Conservation (phyloP, 2,113 vertebrate genomes). For the Cyprinodon variegatus region DNA sequence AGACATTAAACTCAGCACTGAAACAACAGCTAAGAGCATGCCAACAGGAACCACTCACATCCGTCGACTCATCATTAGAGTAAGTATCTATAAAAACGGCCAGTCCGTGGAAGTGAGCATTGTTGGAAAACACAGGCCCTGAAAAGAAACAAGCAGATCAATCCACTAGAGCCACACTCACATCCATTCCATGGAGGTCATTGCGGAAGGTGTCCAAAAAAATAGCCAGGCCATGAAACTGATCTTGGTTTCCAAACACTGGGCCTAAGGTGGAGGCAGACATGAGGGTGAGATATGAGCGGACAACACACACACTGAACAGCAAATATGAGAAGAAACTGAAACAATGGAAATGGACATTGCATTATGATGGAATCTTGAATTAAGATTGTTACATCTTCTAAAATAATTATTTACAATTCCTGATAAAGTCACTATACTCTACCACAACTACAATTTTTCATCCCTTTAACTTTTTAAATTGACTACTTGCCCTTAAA, state of each 20-base stretch:
- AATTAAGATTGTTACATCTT: constrained; percentile 3
- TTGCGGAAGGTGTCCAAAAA: constrained; percentile 86
- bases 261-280: constrained; percentile 80
- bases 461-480: neutral
- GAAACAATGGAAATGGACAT: neutral
- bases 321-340: constrained; percentile 6
- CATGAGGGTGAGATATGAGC: constrained; percentile 64
- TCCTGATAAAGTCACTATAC: neutral
- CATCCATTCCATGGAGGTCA: constrained; percentile 84
- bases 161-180: constrained; percentile 64
- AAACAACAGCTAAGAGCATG: constrained; percentile 27
- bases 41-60: constrained; percentile 83
- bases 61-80: constrained; percentile 91
- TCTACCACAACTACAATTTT: neutral
- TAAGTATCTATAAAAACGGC: constrained; percentile 97
- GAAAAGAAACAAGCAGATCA: constrained; percentile 69
- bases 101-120: constrained; percentile 92
- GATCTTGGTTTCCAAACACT: constrained; percentile 82
- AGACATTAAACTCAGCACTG: constrained; percentile 13
- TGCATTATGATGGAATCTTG: neutral
- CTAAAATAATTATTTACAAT: neutral
- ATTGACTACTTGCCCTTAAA: too few relatives aligned
- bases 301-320: constrained; percentile 10
- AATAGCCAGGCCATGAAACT: constrained; percentile 81
- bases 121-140: constrained; percentile 97